Base-by-base conservation (phyloP, 2,797 vertebrate genomes). In the Leptodactylus fallax region DNA sequence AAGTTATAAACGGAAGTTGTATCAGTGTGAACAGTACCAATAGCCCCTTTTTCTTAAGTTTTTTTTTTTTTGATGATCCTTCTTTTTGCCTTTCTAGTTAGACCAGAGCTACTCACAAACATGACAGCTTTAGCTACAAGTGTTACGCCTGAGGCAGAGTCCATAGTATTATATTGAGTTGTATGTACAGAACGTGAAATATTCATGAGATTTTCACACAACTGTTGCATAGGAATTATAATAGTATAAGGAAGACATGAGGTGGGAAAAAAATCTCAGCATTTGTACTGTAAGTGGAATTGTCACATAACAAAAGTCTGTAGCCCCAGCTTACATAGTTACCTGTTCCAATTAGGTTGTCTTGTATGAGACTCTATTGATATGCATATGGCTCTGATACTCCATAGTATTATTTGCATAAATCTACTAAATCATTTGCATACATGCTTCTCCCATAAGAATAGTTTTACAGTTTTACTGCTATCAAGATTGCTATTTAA, bases 381-480 rank as follows among this genome's bases (percentile, higher is more conserved):
- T 51, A 76, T 51, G 45, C 71, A 51, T 5, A 51, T 76, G 47
- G 72, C 4, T n/a, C 47, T 51, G 21, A 76, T 76, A 1, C 19
- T 76, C 9, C 0, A 1, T 47, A n/a, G 71, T 11, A 21, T 47
- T 51, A 53, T 53, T 76, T 76, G 72, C 47, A 76, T 51, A 51
- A 51, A 76, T 76, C 47, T 51, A 13, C 45, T 51, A 11, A 76
- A 76, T 76, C 47, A 76, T 76, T 76, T 53, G 47, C 72, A 76
- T n/a, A 51, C 11, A 51, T 51, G 72, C 21, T 51, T 76, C 21
- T 76, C 72, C 47, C 72, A n/a, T 12, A 23, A 76, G 72, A 76
- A 19, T 51, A 76, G 72, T 76, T 51, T 51, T 21, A 12, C 19
- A n/a, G 47, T 51, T n/a, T 51, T 23, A 76, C 47, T 51, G 21